phyloP scores from a whole-genome alignment of 2,797 vertebrate species.

The Chaetophractus vellerosus region DNA sequence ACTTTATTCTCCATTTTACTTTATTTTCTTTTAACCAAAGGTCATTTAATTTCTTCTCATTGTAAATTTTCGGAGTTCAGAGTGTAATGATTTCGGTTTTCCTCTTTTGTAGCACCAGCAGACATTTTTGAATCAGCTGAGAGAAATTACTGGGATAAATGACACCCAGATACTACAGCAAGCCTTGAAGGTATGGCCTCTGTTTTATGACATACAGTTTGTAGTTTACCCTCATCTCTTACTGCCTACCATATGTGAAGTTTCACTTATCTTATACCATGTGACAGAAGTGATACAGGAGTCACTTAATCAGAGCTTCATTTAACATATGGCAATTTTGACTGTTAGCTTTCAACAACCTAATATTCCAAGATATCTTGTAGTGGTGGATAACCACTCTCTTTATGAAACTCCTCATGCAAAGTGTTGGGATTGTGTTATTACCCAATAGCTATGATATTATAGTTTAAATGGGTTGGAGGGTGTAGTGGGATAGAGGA shows the following conservation, averaged over 20 bases:
- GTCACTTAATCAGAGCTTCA: background rate
- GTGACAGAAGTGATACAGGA: background rate
- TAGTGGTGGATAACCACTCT: background rate
- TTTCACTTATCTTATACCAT: conserved; percentile 8
- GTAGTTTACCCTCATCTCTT: background rate
- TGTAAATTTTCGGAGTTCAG: conserved; percentile 44
- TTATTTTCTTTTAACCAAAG: background rate
- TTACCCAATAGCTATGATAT: background rate
- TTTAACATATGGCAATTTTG: background rate
- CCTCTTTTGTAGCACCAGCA: conserved; percentile 94
- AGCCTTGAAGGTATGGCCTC: conserved; percentile 94
- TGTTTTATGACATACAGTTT: background rate
- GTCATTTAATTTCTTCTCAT: background rate
- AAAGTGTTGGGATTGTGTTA: background rate
- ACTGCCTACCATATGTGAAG: background rate
- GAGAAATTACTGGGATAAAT: conserved; percentile 98
- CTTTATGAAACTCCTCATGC: background rate
- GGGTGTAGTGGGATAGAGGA: background rate
- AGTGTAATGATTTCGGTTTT: conserved; percentile 51
- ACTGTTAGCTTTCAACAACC: conserved; percentile 15
- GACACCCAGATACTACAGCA: conserved; percentile 98
- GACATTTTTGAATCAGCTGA: conserved; percentile 98
- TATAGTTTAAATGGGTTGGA: background rate
- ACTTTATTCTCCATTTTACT: background rate
- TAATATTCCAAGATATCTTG: background rate